These are phyloP conservation scores for Papilio polytes DNA, from an alignment of 1,140 invertebrate genomes.

Conservation along the genomic window DNA sequence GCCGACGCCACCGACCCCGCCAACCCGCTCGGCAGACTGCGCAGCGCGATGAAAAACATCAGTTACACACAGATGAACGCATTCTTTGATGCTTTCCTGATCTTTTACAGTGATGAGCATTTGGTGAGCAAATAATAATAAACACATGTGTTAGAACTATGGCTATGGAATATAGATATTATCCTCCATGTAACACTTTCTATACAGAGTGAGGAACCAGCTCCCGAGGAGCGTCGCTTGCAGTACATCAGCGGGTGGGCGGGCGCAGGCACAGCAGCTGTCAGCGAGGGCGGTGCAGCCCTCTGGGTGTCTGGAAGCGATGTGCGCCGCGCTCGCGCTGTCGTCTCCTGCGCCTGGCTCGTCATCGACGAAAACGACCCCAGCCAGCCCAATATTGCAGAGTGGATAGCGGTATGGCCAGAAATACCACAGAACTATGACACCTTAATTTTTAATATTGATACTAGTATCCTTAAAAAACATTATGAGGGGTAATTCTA, in stretches of 20 bases:
- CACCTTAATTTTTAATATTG: too few species aligned
- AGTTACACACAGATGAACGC: constrained; percentile 85
- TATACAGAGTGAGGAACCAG: constrained; percentile 86
- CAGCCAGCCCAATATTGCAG: constrained; percentile 84
- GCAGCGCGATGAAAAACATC: constrained; percentile 87
- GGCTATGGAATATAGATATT: background rate
- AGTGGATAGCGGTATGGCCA: constrained; percentile 85
- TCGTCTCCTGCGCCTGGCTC: constrained; percentile 92
- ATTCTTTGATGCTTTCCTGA: constrained; percentile 88
- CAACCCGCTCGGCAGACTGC: constrained; percentile 83
- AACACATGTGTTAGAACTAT: too few species aligned
- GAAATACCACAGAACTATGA: background rate
- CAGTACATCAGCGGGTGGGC: constrained; percentile 94
- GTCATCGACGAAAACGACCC: constrained; percentile 89
- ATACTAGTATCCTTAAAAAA: background rate
- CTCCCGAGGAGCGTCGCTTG: constrained; percentile 90
- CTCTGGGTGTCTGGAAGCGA: constrained; percentile 97
- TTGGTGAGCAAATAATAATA: constrained; percentile 82
- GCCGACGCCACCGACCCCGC: constrained; percentile 53
- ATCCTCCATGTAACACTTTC: constrained; percentile 8
- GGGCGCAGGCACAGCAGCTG: constrained; percentile 91
- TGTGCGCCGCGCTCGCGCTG: constrained; percentile 89
- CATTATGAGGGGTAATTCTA: background rate
- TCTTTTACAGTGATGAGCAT: constrained; percentile 92
- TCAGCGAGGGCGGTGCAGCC: constrained; percentile 90